Evolutionary conservation across 1,140 invertebrate species (phyloP).

Genomic region (Leptonema lineaticorne): DNA sequence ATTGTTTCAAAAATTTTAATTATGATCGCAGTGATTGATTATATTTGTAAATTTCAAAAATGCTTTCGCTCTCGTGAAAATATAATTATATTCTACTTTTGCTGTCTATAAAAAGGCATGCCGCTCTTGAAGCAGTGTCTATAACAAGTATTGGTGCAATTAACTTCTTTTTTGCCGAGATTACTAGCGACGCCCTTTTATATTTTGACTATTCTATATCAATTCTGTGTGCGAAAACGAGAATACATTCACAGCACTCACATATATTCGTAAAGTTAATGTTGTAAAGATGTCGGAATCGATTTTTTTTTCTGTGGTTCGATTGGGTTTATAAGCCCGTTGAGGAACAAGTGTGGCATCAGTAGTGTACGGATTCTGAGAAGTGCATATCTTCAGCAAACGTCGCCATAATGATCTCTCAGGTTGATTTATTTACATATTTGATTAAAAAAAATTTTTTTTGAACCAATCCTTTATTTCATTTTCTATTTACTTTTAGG

Average conservation of each 20-base stretch:
- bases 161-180: background rate
- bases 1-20: too few relatives aligned
- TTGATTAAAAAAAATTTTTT: background rate
- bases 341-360: background rate
- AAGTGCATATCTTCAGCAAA: conserved; percentile 8
- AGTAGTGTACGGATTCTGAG: conserved; percentile 13
- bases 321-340: conserved; percentile 21
- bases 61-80: background rate
- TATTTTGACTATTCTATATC: conserved; percentile 9
- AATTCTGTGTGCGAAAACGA: background rate
- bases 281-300: conserved; percentile 20
- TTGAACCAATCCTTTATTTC: background rate
- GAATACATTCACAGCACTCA: too few relatives aligned
- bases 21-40: too few relatives aligned
- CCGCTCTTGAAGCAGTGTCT: background rate
- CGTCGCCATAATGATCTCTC: conserved; percentile 15
- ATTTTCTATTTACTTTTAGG: conserved; percentile 29
- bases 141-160: background rate
- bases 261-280: background rate
- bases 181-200: background rate
- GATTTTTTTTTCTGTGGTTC: conserved; percentile 6
- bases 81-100: background rate
- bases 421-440: conserved; percentile 4
- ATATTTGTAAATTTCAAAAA: too few relatives aligned
- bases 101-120: background rate